A percentile compares a stretch with the other conserved stretches of the same genome.
Conservation (phyloP, 2,888 invertebrate species). For the Endotricha flammealis region DNA sequence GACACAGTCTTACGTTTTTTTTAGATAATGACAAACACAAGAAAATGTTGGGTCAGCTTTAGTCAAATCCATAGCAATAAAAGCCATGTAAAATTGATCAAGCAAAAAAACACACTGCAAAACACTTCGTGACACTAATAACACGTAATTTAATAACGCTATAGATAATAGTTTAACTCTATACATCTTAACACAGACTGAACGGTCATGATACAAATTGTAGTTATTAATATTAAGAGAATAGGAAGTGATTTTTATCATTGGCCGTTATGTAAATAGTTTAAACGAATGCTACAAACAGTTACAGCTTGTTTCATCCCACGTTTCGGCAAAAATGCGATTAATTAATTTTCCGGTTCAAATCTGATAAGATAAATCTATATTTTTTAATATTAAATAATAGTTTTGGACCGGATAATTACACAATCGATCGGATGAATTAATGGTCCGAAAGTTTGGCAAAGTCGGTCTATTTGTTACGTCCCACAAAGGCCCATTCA, state of each 20-base stretch:
- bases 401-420: conserved; percentile 26
- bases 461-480: conserved; percentile 37
- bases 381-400: conserved; percentile 23
- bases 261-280: not conserved
- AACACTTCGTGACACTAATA: no score
- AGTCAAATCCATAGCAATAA: no score
- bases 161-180: no score
- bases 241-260: not conserved
- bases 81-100: no score
- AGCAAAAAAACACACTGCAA: no score
- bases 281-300: no score
- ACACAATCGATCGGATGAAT: conserved; percentile 39
- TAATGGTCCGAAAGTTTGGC: conserved; percentile 44
- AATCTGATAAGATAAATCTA: conserved; percentile 23
- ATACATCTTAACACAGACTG: no score
- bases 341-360: conserved; percentile 9
- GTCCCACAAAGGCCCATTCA: conserved; percentile 59
- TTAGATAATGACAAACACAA: no score
- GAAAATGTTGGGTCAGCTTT: no score
- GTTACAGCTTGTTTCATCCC: not conserved
- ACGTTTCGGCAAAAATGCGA: conserved; percentile 3
- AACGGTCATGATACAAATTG: no score
- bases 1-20: no score
- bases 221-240: not conserved
- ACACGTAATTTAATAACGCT: no score